Percentiles rank a stretch among this genome's conserved stretches.
These are phyloP conservation scores for Phrynosoma platyrhinos DNA, from an alignment of 2,113 vertebrate species.

Conservation along the genomic window DNA sequence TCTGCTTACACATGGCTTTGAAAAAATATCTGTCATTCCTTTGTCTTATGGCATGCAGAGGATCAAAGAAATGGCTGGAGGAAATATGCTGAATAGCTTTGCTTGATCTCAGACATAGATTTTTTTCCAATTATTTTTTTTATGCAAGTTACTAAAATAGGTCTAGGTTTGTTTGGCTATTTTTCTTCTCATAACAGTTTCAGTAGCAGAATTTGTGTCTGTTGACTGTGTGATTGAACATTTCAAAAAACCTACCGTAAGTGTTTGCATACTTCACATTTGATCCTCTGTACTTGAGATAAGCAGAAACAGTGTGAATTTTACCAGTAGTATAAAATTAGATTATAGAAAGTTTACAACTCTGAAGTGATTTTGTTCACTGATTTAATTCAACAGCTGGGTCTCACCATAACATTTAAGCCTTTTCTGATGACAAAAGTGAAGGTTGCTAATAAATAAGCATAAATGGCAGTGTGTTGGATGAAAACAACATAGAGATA, in stretches of 20 bases:
- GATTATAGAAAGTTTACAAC: conserved; percentile 38
- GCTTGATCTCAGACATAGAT: background rate
- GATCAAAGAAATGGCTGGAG: conserved; percentile 48
- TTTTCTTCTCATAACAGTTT: conserved; percentile 21
- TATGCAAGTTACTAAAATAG: conserved; percentile 42
- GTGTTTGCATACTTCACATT: conserved; percentile 16
- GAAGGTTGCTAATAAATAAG: conserved; percentile 65
- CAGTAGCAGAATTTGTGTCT: conserved; percentile 8
- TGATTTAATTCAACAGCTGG: conserved; percentile 54
- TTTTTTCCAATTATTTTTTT: conserved; percentile 47
- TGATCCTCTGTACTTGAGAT: background rate
- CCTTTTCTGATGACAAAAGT: conserved; percentile 48
- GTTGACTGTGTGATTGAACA: background rate
- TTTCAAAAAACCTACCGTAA: background rate
- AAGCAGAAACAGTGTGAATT: conserved; percentile 1
- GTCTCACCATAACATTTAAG: conserved; percentile 63
- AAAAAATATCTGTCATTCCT: background rate
- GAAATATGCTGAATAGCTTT: conserved; percentile 20
- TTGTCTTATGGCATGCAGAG: conserved; percentile 30
- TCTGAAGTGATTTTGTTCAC: conserved; percentile 35
- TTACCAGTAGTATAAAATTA: conserved; percentile 1
- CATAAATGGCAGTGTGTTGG: conserved; percentile 15
- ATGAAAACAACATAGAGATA: conserved; percentile 34
- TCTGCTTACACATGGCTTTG: conserved; percentile 4
- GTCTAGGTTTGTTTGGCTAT: conserved; percentile 42